phyloP scores from a whole-genome alignment of 2,888 invertebrate genomes.

The Pilophorus perplexus region DNA sequence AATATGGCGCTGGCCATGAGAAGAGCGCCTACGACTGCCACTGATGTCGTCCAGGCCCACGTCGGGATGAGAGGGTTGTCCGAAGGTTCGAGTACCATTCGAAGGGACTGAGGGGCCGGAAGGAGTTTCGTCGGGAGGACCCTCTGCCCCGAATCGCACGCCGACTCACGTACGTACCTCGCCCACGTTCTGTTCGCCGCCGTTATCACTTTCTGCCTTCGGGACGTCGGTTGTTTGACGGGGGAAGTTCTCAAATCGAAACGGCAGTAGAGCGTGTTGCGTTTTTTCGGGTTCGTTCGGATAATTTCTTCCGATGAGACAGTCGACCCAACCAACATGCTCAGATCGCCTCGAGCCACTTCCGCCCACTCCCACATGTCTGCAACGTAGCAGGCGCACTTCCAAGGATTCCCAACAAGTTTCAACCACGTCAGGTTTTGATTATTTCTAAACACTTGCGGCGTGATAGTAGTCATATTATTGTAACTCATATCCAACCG shows the following conservation, averaged over 20 bases:
- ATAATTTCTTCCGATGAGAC: conserved; percentile 60
- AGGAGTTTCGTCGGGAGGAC: conserved; percentile 27
- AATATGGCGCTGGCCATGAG: conserved; percentile 9
- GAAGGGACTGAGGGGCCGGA: conserved; percentile 24
- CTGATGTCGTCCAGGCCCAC: conserved; percentile 40
- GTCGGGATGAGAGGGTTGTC: neutral
- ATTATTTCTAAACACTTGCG: conserved; percentile 53
- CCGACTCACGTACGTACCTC: conserved; percentile 56
- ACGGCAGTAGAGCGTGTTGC: conserved; percentile 63
- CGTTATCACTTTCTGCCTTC: conserved; percentile 59
- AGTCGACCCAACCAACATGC: conserved; percentile 65
- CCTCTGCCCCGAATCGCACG: conserved; percentile 43
- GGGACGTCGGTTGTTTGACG: conserved; percentile 54
- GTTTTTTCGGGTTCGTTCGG: conserved; percentile 63
- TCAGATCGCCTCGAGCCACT: conserved; percentile 62
- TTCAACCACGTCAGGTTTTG: conserved; percentile 61
- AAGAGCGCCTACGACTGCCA: conserved; percentile 22
- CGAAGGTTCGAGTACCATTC: neutral
- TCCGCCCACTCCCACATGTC: conserved; percentile 73
- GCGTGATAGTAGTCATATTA: conserved; percentile 53
- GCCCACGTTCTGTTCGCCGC: conserved; percentile 67
- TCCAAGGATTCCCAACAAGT: conserved; percentile 66
- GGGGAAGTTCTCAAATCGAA: conserved; percentile 59
- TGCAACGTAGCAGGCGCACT: conserved; percentile 66
- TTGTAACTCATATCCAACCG: conserved; percentile 65